Evolutionary conservation across 2,888 invertebrate species (phyloP).

Genomic region (Exocentrus adspersus): DNA sequence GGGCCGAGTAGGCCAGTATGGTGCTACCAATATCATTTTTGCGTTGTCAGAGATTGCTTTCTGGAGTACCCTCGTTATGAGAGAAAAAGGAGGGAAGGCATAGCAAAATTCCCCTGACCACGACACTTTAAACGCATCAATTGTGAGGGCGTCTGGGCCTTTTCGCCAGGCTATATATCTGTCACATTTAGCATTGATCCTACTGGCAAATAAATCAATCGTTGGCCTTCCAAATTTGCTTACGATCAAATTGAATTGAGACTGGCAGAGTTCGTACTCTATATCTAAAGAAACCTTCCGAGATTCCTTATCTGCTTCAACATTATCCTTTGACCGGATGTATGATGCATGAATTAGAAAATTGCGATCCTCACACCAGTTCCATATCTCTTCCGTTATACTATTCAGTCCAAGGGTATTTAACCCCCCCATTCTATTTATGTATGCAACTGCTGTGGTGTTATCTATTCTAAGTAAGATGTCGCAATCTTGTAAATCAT

Average conservation of each 20-base stretch:
- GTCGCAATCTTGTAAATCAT: constrained; percentile 16
- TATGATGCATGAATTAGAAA: constrained; percentile 10
- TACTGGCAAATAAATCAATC: constrained; percentile 47
- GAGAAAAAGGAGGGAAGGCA: constrained; percentile 37
- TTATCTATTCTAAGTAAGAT: constrained; percentile 34
- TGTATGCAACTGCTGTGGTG: constrained; percentile 28
- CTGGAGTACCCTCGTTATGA: constrained; percentile 26
- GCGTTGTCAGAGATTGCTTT: constrained; percentile 49
- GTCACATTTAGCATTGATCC: constrained; percentile 43
- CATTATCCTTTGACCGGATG: constrained; percentile 9
- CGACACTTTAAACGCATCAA: constrained; percentile 37
- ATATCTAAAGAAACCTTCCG: not conserved
- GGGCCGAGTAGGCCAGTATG: constrained; percentile 15
- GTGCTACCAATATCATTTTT: constrained; percentile 46
- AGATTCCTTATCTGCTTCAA: constrained; percentile 6
- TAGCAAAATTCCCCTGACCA: constrained; percentile 12
- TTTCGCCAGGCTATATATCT: constrained; percentile 43
- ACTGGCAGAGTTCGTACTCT: not conserved
- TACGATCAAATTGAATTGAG: constrained; percentile 26
- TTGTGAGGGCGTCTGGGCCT: constrained; percentile 33
- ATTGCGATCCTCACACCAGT: constrained; percentile 13
- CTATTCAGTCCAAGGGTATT: not conserved
- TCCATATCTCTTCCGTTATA: not conserved
- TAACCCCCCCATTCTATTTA: constrained; percentile 15
- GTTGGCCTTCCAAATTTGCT: constrained; percentile 32